Evolutionary conservation across 2,888 invertebrate genomes (phyloP), one percentile per base, ranked within the genome.

Genomic region (Tinea pellionella): DNA sequence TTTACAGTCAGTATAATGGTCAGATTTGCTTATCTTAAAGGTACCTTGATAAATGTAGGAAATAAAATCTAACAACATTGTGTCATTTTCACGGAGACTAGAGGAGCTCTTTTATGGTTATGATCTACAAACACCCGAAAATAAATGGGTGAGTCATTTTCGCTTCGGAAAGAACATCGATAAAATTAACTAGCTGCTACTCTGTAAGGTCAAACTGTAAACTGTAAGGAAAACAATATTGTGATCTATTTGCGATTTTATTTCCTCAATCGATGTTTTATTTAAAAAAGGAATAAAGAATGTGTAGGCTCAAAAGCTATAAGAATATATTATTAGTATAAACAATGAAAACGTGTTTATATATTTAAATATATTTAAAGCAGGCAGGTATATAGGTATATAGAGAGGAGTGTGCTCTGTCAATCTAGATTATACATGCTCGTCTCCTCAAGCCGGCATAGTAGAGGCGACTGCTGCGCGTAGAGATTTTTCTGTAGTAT

Each of bases 121-220:
- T 47, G 47, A 47, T 47, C 47, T 47, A 18, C 47, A 47, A 47
- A 47, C 47, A 47, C 16, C 55, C 56, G 2, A 41, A 60, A 60
- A 60, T 60, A 60, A 60, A 55, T 9, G 16, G n/a, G 16, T 60
- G 60, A 60, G 32, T 60, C 60, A 60, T 55, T 60, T 60, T 51
- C 37, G 37, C 37, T 37, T 55, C 13, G 42, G 9, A 55, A 41
- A 60, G 60, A 56, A 15, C 60, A 16, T 16, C 47, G 12, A 32
- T 47, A 60, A 16, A 60, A 43, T 37, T 60, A 60, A 13, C 19
- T 19, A 55, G 18, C 24, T 24, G 18, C 30, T 12, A 13, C 12
- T 53, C 37, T 12, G 24, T 47, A 43, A 47, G 51, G n/a, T 18
- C 32, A 19, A 24, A 18, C 53, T 53, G 30, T 60, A 60, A 56